These are phyloP conservation scores for Arnoldichthys spilopterus DNA, from an alignment of 2,797 vertebrate species.

Conservation along the genomic window DNA sequence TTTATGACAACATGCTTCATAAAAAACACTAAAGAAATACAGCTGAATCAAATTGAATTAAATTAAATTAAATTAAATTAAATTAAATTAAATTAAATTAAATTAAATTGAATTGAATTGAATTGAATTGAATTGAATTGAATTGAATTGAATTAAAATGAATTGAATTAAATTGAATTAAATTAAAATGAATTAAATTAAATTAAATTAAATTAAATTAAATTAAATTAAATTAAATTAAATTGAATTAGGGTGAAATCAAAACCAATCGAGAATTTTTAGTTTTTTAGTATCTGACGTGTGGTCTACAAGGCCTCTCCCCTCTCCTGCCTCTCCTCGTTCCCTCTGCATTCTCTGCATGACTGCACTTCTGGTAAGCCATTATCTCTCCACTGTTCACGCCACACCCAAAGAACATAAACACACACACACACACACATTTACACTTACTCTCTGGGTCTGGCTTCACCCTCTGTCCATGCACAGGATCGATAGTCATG, in stretches of 20 bases:
- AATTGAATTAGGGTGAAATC: neutral
- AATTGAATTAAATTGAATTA: too few species aligned
- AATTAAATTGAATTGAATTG: too few species aligned
- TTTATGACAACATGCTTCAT: too few species aligned
- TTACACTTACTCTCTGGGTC: neutral
- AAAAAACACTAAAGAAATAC: too few species aligned
- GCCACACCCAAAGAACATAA: conserved; percentile 29
- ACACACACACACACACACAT: conserved; percentile 19
- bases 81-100: too few species aligned
- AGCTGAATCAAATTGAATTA: too few species aligned
- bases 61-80: too few species aligned
- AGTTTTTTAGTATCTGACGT: conserved; percentile 21
- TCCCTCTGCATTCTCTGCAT: conserved; percentile 33
- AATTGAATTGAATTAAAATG: too few species aligned
- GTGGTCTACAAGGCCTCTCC: conserved; percentile 17
- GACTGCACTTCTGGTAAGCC: conserved; percentile 35
- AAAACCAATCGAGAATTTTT: neutral
- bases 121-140: too few species aligned
- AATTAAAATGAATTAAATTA: too few species aligned
- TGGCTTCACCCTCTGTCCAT: neutral
- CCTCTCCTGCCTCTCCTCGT: neutral
- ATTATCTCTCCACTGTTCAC: conserved; percentile 41
- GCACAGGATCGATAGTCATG: conserved; percentile 42
- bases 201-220: neutral
- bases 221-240: too few species aligned